Conservation (phyloP, 2,888 invertebrate genomes). For the Ariolimax columbianus region DNA sequence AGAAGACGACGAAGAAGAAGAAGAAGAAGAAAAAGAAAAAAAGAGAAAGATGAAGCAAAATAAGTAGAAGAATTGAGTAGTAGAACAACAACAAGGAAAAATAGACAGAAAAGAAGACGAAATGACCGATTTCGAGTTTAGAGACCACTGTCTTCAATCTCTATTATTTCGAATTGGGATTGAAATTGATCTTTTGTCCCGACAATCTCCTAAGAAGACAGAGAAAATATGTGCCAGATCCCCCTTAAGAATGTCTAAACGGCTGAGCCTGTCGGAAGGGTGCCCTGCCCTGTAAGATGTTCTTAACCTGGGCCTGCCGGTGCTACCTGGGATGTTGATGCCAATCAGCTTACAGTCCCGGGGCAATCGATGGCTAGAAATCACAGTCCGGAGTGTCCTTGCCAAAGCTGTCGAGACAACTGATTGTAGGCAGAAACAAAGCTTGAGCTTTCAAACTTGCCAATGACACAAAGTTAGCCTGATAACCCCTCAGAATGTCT, state of each 20-base stretch:
- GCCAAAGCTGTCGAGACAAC: background rate
- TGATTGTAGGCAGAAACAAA: constrained; percentile 2
- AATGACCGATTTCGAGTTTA: background rate
- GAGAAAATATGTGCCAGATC: constrained; percentile 23
- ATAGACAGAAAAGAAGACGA: no score
- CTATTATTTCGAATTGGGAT: background rate
- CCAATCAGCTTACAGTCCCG: background rate
- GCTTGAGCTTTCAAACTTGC: constrained; percentile 26
- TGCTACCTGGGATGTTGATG: background rate
- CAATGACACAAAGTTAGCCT: constrained; percentile 1
- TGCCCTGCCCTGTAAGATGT: constrained; percentile 24
- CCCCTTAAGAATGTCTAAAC: constrained; percentile 32
- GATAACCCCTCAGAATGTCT: background rate
- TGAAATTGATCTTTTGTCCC: constrained; percentile 24
- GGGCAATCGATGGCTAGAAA: background rate
- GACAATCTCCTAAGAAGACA: constrained; percentile 4
- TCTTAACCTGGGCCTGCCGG: background rate
- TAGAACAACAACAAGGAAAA: no score
- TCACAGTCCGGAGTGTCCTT: background rate
- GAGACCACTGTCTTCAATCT: constrained; percentile 30
- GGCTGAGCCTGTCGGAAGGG: background rate
- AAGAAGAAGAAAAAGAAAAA: no score
- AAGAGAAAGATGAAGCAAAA: no score
- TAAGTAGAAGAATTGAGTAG: no score
- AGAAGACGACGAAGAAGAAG: no score